These are phyloP conservation scores for Ormyrus rosae DNA, from an alignment of 2,888 invertebrate genomes.

Conservation along the genomic window DNA sequence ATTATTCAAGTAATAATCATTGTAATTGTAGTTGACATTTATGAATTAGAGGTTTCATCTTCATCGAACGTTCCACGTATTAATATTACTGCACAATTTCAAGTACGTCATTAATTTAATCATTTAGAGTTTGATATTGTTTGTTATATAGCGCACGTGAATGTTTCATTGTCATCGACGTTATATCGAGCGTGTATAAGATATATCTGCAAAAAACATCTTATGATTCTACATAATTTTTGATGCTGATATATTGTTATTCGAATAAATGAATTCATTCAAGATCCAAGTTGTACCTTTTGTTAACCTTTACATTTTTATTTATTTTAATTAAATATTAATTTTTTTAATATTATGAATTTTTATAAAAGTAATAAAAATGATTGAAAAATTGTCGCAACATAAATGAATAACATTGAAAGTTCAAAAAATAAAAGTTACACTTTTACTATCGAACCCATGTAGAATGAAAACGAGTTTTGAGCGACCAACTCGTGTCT, in stretches of 20 bases:
- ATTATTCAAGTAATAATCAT: constrained; percentile 43
- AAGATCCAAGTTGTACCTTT: constrained; percentile 8
- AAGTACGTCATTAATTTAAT: constrained; percentile 54
- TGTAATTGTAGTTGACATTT: constrained; percentile 26
- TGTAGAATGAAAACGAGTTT: too few relatives aligned
- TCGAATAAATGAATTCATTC: constrained; percentile 54
- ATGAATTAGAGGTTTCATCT: constrained; percentile 18
- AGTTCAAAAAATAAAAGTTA: too few relatives aligned
- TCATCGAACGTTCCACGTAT: constrained; percentile 37
- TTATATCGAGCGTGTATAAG: constrained; percentile 13
- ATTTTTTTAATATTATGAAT: too few relatives aligned
- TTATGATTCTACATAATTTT: constrained; percentile 40
- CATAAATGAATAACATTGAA: too few relatives aligned
- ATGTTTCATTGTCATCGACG: constrained; percentile 47
- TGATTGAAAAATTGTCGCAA: too few relatives aligned
- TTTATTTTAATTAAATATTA: too few relatives aligned
- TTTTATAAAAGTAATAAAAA: too few relatives aligned
- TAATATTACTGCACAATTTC: constrained; percentile 58
- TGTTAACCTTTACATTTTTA: background rate
- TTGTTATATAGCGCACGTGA: constrained; percentile 45
- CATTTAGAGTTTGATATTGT: constrained; percentile 57
- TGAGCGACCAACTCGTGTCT: too few relatives aligned
- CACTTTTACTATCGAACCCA: too few relatives aligned
- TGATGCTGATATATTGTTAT: constrained; percentile 55
- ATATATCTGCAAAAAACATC: constrained; percentile 29